phyloP scores from a whole-genome alignment of 2,888 invertebrate species.

The Caenorhabditis drosophilae region DNA sequence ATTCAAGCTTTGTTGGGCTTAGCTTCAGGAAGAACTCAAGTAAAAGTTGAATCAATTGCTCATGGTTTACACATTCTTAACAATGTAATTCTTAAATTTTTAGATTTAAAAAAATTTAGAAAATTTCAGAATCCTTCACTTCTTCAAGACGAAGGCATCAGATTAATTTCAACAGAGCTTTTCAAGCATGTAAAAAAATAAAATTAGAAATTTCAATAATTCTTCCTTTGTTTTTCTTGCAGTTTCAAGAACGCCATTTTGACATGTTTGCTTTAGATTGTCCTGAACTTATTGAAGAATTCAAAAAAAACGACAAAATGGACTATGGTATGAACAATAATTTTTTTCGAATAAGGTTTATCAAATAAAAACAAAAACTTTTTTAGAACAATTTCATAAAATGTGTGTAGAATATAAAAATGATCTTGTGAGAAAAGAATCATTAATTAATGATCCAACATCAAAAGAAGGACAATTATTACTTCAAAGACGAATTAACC shows the following conservation, averaged over 20 bases:
- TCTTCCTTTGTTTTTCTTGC: background rate
- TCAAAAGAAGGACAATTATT: conserved; percentile 91
- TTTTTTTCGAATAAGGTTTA: background rate
- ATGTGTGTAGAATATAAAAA: background rate
- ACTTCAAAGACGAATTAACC: conserved; percentile 90
- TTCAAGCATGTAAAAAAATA: background rate
- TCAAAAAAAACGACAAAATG: background rate
- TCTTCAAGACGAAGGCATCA: background rate
- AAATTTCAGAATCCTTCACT: too few species aligned
- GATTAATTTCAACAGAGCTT: background rate
- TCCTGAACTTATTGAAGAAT: background rate
- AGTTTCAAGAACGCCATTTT: background rate
- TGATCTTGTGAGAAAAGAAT: background rate
- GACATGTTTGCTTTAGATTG: background rate
- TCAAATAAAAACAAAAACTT: background rate
- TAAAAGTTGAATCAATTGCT: too few species aligned
- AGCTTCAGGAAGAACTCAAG: too few species aligned
- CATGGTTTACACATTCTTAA: too few species aligned
- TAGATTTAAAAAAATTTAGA: too few species aligned
- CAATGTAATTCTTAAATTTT: too few species aligned
- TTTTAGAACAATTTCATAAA: conserved; percentile 27
- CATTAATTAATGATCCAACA: conserved; percentile 75
- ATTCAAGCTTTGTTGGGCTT: too few species aligned
- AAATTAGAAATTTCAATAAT: background rate
- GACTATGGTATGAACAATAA: conserved; percentile 5